phyloP scores from a whole-genome alignment of 2,888 invertebrate genomes.

The Artemia sinica region DNA sequence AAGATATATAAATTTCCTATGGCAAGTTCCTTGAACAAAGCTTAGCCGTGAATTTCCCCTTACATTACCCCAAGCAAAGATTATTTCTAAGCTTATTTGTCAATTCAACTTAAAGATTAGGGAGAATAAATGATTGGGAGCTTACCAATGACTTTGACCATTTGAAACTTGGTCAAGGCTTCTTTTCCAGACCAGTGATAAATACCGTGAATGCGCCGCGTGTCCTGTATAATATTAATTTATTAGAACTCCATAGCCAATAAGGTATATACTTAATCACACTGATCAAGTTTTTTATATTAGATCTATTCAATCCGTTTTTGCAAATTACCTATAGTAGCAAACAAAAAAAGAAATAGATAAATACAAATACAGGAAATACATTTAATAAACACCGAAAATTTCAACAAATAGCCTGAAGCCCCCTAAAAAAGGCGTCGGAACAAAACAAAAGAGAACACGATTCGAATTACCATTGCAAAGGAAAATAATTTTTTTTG shows the following conservation, averaged over 20 bases:
- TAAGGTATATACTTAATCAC: no score
- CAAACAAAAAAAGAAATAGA: neutral
- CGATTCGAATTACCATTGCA: conserved; percentile 13
- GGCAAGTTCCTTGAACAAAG: no score
- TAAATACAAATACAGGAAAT: neutral
- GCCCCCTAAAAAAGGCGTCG: neutral
- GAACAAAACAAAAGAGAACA: neutral
- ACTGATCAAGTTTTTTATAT: no score
- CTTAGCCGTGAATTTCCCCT: no score
- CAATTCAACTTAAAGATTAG: no score
- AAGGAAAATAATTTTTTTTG: conserved; percentile 28
- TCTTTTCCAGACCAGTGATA: conserved; percentile 38
- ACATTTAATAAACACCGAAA: neutral
- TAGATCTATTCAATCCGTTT: neutral
- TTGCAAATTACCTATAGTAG: neutral
- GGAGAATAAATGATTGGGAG: conserved; percentile 35
- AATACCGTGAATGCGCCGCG: conserved; percentile 30
- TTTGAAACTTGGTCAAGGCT: conserved; percentile 37
- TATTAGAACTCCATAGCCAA: neutral
- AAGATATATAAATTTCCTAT: no score
- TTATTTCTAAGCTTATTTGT: no score
- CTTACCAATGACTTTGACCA: conserved; percentile 33
- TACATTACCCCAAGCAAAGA: no score
- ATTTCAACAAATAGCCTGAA: neutral
- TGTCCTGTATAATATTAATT: neutral